Percentiles rank a stretch among this genome's conserved stretches.
Conservation (phyloP, 2,113 vertebrate species). For the Papio anubis region DNA sequence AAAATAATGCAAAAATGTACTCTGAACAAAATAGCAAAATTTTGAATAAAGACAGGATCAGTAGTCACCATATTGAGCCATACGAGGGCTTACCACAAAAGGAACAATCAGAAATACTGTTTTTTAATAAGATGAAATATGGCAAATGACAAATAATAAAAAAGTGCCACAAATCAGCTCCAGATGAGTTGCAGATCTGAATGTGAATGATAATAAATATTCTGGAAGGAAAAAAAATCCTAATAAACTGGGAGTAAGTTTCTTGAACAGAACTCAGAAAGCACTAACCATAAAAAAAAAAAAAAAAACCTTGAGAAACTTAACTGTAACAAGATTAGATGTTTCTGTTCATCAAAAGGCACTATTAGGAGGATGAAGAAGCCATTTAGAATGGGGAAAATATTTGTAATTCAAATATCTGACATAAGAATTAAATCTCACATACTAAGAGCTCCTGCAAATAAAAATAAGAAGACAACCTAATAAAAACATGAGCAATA, state of each 20-base stretch:
- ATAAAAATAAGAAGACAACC: not conserved
- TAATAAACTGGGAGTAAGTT: not conserved
- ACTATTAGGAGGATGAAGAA: not conserved
- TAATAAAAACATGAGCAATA: not conserved
- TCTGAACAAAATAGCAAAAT: not conserved
- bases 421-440: not conserved
- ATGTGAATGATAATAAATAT: not conserved
- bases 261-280: not conserved
- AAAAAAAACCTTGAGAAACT: not conserved
- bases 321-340: not conserved
- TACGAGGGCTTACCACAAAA: not conserved
- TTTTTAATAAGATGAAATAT: not conserved
- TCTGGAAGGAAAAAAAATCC: not conserved
- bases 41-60: not conserved
- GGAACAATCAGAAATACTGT: not conserved
- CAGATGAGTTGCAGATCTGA: not conserved
- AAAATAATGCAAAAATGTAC: not conserved
- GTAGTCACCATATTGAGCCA: not conserved
- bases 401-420: not conserved
- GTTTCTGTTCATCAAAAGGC: not conserved
- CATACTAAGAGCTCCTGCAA: not conserved
- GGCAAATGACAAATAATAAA: not conserved
- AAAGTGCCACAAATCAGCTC: not conserved
- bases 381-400: not conserved
- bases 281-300: not conserved